Evolutionary conservation across 2,888 invertebrate species (phyloP), one percentile per base, ranked within the genome.

Genomic region (Nemurella pictetii): DNA sequence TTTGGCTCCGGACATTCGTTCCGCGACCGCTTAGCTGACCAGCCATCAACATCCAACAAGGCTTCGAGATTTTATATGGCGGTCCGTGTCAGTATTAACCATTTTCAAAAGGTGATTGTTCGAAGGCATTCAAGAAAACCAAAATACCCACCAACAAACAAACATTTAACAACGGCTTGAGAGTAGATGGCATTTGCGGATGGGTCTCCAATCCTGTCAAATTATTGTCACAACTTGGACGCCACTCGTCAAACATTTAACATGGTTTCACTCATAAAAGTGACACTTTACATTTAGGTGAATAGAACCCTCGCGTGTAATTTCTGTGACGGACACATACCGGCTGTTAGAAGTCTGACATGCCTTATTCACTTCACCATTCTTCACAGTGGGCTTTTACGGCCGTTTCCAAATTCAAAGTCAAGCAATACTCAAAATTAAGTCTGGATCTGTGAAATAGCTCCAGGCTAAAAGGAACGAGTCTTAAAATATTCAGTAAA

Each of bases 191-290:
- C 55, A 55, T 3, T 55, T 55, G 1, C 15, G 20, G 55, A 55
- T 55, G 55, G 55, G 55, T 55, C 20, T 7, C 55, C 9, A 55
- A 55, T 55, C 55, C 75, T 75, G 75, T 75, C 75, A 75, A 26
- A 75, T 75, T 28, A 75, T 28, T 81, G 80, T 81, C 80, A 81
- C 30, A 81, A 30, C 80, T 35, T 81, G 80, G 80, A 81, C 80
- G 32, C 20, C 30, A 25, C 36, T 26, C 35, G 80, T 81, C 80
- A 81, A 29, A 35, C 1, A 36, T 81, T 81, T 26, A n/a, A 30
- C 80, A 30, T 81, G 80, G 80, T 35, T 35, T 81, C 80, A 81
- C 80, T 81, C 80, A 81, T 35, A 81, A 81, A 32, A 32, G 80
- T 81, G 80, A 35, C 80, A 35, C 32, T 81, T 30, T 30, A 15